phyloP scores from a whole-genome alignment of 2,888 invertebrate species.

The Troides oblongomaculatus region DNA sequence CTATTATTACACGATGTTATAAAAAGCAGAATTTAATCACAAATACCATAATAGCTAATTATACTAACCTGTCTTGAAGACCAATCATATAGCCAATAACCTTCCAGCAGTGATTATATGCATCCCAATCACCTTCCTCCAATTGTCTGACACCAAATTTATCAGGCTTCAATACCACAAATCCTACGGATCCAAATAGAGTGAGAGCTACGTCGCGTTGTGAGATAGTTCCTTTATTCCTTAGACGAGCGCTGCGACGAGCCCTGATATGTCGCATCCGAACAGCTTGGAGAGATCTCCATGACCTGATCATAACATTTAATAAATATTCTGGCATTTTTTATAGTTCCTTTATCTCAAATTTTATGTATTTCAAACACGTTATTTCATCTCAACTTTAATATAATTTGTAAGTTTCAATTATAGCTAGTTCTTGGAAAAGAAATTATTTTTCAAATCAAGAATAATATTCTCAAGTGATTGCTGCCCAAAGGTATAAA shows the following conservation, averaged over 20 bases:
- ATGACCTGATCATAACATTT: slow-evolving; percentile 69
- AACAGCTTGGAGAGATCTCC: slow-evolving; percentile 84
- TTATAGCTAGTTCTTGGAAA: too few relatives aligned
- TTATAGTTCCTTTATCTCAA: too few relatives aligned
- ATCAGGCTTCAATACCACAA: slow-evolving; percentile 82
- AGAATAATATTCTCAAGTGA: too few relatives aligned
- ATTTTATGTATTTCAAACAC: too few relatives aligned
- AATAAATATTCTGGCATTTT: too few relatives aligned
- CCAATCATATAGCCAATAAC: slow-evolving; percentile 90
- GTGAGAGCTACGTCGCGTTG: slow-evolving; percentile 93
- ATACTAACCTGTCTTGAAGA: slow-evolving; percentile 85
- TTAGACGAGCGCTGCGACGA: slow-evolving; percentile 67
- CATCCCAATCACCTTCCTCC: slow-evolving; percentile 83
- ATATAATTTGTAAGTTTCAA: too few relatives aligned
- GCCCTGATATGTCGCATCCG: slow-evolving; percentile 84
- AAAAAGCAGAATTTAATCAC: neutral
- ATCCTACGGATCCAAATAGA: slow-evolving; percentile 93
- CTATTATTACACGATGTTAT: too few relatives aligned
- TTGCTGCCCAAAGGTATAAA: neutral
- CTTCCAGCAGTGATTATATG: slow-evolving; percentile 91
- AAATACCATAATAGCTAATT: too few relatives aligned
- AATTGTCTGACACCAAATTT: slow-evolving; percentile 82
- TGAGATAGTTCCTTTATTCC: slow-evolving; percentile 81
- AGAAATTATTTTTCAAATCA: too few relatives aligned
- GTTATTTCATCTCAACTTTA: too few relatives aligned